Evolutionary conservation across 2,113 vertebrate genomes (phyloP).

Genomic region (Callospermophilus lateralis): DNA sequence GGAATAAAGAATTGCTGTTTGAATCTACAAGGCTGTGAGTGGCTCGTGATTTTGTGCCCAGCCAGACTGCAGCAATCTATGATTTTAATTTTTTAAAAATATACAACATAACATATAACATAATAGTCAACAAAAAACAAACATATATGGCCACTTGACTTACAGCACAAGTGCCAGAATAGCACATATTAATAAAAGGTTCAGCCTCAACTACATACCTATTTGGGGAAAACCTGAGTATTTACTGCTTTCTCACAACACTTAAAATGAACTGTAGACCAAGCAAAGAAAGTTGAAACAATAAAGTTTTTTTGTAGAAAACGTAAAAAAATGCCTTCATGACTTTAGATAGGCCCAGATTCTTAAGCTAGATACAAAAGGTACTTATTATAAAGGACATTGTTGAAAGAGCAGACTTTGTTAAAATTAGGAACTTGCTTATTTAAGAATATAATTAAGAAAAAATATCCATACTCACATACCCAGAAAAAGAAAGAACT

Average conservation of each 20-base stretch:
- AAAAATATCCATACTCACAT: neutral
- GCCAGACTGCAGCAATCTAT: no score
- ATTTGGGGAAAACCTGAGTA: neutral
- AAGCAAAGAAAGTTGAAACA: neutral
- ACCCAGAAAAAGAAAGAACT: neutral
- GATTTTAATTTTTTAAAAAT: neutral
- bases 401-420: neutral
- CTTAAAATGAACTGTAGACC: neutral
- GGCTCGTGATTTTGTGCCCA: no score
- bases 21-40: no score
- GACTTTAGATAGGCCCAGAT: neutral
- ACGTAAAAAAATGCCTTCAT: neutral
- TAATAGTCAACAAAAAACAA: neutral
- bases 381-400: neutral
- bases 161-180: neutral
- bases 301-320: neutral
- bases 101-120: neutral
- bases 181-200: neutral
- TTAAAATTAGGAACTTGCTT: slow-evolving; percentile 37
- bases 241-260: neutral
- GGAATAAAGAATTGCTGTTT: no score
- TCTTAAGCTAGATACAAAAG: neutral
- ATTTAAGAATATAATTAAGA: neutral
- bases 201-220: neutral
- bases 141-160: neutral